These are phyloP conservation scores for Crotalus horridus DNA, from an alignment of 2,113 vertebrate genomes.

Conservation along the genomic window DNA sequence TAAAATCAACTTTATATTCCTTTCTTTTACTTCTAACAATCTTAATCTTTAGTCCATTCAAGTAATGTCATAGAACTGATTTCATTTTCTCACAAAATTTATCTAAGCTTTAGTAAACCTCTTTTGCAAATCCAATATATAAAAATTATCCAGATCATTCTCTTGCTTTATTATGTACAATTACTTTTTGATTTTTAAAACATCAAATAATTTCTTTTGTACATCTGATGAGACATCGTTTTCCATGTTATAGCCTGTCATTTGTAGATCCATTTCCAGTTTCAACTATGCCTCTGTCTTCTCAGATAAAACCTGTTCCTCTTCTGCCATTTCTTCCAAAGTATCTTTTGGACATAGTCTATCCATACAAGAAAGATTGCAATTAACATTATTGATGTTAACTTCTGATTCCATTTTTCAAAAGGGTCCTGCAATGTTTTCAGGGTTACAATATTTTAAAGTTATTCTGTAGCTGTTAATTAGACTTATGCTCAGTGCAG, in stretches of 20 bases:
- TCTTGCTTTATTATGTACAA: not conserved
- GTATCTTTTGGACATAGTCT: not conserved
- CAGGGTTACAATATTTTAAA: not conserved
- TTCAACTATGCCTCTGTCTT: not conserved
- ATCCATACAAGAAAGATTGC: not conserved
- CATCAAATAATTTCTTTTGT: not conserved
- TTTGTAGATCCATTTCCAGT: not conserved
- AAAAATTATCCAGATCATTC: not conserved
- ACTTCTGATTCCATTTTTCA: not conserved
- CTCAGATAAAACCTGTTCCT: not conserved
- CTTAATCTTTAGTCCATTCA: not conserved
- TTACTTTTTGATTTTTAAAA: not conserved
- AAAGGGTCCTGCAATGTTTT: not conserved
- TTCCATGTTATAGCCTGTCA: not conserved
- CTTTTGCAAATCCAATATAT: not conserved
- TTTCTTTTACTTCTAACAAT: not conserved
- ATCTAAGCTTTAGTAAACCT: not conserved
- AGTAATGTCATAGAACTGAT: not conserved
- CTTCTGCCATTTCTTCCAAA: not conserved
- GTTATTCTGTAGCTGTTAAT: not conserved
- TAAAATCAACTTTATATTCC: not conserved
- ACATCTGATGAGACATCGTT: not conserved
- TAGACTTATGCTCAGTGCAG: not conserved
- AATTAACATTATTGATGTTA: not conserved
- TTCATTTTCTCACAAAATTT: not conserved